Base-by-base conservation (phyloP, 1,140 invertebrate species). In the Mya arenaria region DNA sequence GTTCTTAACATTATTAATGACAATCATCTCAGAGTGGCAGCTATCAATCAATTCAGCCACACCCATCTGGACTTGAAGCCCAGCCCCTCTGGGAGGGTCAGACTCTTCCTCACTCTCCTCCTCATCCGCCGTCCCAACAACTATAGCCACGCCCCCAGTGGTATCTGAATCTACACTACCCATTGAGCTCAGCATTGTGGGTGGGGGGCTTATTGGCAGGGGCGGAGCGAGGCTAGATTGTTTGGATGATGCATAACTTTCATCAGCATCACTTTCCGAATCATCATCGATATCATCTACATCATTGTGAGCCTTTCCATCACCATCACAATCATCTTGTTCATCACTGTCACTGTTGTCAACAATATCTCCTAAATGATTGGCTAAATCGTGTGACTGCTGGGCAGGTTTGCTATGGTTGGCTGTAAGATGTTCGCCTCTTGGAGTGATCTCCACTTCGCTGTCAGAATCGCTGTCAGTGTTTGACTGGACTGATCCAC, bases 31-130 rank as follows among this genome's bases (percentile, higher is more conserved):
- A 32, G 56, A 32, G 15, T 58, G 60, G 66, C 68, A 82, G 19
- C 60, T 82, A 34, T 82, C 79, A 41, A 82, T 39, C 30, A 82
- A 28, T n/a, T 82, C 79, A 37, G 79, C 60, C 58, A 73, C 77
- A 0, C 77, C 77, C 17, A 80, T 55, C 25, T 80, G 28, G 0
- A 78, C 63, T 25, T 78, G 62, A 23, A 68, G 13, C 28, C 55
- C 58, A 55, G 5, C 39, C 4, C 30, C 36, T 32, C 17, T 62
- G 10, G 48, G 55, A 25, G 44, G 37, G 19, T 71, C 41, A 1
- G 5, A 36, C 17, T 36, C 36, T 36, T 63, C 60, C 32, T 63
- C 60, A 37, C 58, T 34, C 17, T 44, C 75, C 56, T 41, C 55
- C 10, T 36, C 72, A 25, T n/a, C n/a, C n/a, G n/a, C n/a, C n/a